Base-by-base conservation (phyloP, 92 coral and sea anemone genomes). In the Parazoanthus darwini region DNA sequence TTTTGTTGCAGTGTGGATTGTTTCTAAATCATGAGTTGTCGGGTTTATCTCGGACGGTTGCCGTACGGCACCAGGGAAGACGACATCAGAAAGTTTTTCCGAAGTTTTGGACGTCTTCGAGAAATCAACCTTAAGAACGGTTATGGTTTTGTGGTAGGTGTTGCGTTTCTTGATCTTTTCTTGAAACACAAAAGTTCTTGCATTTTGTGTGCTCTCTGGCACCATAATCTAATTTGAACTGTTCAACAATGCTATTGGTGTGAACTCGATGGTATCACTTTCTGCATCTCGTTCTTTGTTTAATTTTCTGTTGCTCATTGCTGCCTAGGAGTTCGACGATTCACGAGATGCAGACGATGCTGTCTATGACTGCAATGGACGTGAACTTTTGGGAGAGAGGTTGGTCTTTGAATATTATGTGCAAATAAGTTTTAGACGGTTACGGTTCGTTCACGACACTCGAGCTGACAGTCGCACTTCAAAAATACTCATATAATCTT, bases 71-170 rank as follows among this genome's bases (percentile, higher is more conserved):
- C 99, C 4, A 88, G 91, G 74, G 99, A 97, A 81, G 92, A 91
- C 81, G 96, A 97, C 71, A 89, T 97, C 84, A 89, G 90, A 23
- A 93, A 90, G 88, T 97, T 95, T 91, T 92, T 97, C 87, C 93
- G 94, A 78, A 89, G 94, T 73, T 95, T 82, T 88, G 99, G 99
- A 33, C 91, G 96, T 18, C 82, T 95, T 58, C 96, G 99, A 39
- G 99, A 97, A 90, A 91, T 97, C 78, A 97, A 94, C 90, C 88
- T 97, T 86, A 97, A 97, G 93, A 94, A 97, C 88, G 99, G 99
- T 79, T 97, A 95, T 91, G 99, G 99, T 44, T 97, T 97, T 95
- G 98, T 95, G 92, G 98, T 96, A 87, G 79, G 96, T 54, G 43
- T 66, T 50, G 13, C 7, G 18, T 81, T 75, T 70, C 26, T 23